phyloP scores from a whole-genome alignment of 1,140 invertebrate species.

The Sesamia nonagrioides region DNA sequence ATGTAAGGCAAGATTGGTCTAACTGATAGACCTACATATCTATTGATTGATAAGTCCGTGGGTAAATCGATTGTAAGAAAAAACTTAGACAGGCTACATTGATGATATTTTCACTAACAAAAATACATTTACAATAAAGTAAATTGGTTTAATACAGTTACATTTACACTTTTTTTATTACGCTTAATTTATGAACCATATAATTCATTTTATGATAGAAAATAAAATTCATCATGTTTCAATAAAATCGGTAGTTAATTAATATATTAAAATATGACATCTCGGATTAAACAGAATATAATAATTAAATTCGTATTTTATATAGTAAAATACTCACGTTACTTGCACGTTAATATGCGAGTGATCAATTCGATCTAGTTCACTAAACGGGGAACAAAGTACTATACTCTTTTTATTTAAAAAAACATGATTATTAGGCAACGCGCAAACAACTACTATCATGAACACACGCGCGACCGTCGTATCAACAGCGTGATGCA shows the following conservation, averaged over 20 bases:
- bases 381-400: conserved; percentile 15
- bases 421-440: conserved; percentile 64
- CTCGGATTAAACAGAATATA: background rate
- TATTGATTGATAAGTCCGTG: background rate
- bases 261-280: background rate
- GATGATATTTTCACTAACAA: no score
- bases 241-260: no score
- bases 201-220: no score
- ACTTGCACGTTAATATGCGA: background rate
- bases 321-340: conserved; percentile 19
- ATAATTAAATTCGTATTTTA: background rate
- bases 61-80: background rate
- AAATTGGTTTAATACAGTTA: no score
- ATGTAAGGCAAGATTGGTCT: background rate
- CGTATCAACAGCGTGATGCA: conserved; percentile 59
- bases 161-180: no score
- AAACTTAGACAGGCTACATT: background rate
- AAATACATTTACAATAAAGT: no score
- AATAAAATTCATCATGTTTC: no score
- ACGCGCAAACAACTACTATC: conserved; percentile 73
- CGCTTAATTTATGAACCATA: no score
- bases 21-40: background rate
- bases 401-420: conserved; percentile 46
- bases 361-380: conserved; percentile 5
- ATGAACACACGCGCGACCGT: conserved; percentile 66